Conservation (phyloP, 2,113 vertebrate species). For the Embiotoca jacksoni region DNA sequence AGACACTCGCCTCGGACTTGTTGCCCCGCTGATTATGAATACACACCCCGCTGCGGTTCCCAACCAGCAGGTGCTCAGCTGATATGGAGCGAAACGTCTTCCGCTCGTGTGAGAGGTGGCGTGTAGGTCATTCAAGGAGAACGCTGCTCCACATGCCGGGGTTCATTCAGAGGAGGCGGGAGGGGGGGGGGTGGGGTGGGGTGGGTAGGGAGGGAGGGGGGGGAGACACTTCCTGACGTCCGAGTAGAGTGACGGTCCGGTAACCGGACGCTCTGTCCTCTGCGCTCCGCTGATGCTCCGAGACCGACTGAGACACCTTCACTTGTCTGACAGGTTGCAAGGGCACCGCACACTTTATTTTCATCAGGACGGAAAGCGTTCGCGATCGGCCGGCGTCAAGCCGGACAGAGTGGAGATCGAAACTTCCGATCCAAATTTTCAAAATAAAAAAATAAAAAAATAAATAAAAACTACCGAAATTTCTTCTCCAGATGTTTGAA, state of each 20-base stretch:
- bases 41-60: constrained; percentile 1
- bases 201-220: too few relatives aligned
- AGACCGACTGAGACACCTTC: neutral
- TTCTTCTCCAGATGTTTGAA: too few relatives aligned
- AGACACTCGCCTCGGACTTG: constrained; percentile 13
- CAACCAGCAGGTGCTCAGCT: constrained; percentile 42
- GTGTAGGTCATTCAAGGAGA: constrained; percentile 82
- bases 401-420: fast-evolving
- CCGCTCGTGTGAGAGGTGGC: constrained; percentile 24
- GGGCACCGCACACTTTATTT: constrained; percentile 49
- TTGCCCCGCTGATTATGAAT: constrained; percentile 1
- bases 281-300: neutral
- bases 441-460: constrained; percentile 38
- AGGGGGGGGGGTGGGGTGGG: too few relatives aligned
- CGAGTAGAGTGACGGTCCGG: constrained; percentile 23
- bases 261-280: neutral
- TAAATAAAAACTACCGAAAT: too few relatives aligned
- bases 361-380: constrained; percentile 26
- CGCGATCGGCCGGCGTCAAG: constrained; percentile 31
- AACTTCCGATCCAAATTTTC: constrained; percentile 39
- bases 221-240: constrained; percentile 1
- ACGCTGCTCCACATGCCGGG: constrained; percentile 52
- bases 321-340: constrained; percentile 34
- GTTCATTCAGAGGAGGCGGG: constrained; percentile 4
- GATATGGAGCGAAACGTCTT: constrained; percentile 7